Evolutionary conservation across 1,140 invertebrate genomes (phyloP).

Genomic region (Scaptomyza pallida): DNA sequence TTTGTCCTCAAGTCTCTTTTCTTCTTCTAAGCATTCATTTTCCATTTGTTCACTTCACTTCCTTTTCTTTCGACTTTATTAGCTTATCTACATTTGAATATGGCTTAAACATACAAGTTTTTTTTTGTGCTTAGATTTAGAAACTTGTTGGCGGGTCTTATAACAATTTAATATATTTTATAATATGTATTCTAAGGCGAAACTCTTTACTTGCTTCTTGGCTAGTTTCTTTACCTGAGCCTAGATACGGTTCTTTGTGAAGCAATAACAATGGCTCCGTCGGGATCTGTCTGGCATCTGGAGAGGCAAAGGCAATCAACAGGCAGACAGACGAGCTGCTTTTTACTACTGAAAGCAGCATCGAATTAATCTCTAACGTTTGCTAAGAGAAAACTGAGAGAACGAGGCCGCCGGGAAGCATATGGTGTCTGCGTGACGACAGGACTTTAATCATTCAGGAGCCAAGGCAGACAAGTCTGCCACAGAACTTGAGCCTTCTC

Average conservation of each 20-base stretch:
- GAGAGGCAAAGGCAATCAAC: conserved; percentile 23
- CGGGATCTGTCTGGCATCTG: not conserved
- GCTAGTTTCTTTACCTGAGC: too few species aligned
- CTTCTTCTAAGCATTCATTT: not conserved
- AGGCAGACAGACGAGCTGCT: conserved; percentile 15
- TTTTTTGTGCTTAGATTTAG: too few species aligned
- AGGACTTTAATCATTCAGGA: conserved; percentile 69
- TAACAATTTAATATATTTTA: too few species aligned
- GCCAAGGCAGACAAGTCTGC: conserved; percentile 38
- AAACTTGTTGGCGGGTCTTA: too few species aligned
- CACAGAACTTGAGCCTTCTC: conserved; percentile 19
- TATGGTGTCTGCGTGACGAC: conserved; percentile 63
- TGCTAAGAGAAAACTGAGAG: conserved; percentile 7
- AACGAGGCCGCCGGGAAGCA: conserved; percentile 34
- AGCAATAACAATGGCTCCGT: not conserved
- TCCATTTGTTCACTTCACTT: not conserved
- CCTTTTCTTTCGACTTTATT: not conserved
- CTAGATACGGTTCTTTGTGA: not conserved
- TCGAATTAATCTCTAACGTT: conserved; percentile 47
- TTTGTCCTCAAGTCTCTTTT: not conserved
- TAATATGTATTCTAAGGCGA: too few species aligned
- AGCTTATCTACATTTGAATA: conserved; percentile 16
- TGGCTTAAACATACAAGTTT: not conserved
- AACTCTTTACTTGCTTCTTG: too few species aligned
- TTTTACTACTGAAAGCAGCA: conserved; percentile 16